Conservation (phyloP, 2,888 invertebrate genomes). For the Pelosia muscerda region DNA sequence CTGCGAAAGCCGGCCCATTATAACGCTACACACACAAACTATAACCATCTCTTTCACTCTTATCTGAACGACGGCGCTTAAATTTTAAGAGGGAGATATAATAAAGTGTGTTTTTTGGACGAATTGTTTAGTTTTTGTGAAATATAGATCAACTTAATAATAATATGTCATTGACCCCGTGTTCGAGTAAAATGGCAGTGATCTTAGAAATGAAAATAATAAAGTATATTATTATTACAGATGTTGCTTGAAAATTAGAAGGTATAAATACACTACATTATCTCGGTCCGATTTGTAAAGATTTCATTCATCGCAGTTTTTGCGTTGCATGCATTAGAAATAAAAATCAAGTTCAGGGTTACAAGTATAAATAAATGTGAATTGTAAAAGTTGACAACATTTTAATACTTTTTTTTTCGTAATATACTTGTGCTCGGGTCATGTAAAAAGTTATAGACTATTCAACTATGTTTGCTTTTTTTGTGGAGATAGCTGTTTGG, state of each 20-base stretch:
- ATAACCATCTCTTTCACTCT: slow-evolving; percentile 65
- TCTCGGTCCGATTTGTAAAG: slow-evolving; percentile 12
- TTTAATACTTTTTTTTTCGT: slow-evolving; percentile 8
- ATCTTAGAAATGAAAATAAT: slow-evolving; percentile 49
- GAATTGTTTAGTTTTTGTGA: slow-evolving; percentile 76
- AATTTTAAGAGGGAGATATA: slow-evolving; percentile 59
- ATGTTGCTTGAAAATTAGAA: slow-evolving; percentile 22
- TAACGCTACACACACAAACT: slow-evolving; percentile 55
- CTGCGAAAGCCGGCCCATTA: slow-evolving; percentile 81
- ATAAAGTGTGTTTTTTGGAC: slow-evolving; percentile 62
- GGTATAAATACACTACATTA: slow-evolving; percentile 23
- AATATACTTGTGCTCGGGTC: slow-evolving; percentile 8
- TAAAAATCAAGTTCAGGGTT: slow-evolving; percentile 28
- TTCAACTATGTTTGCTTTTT: not conserved
- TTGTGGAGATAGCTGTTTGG: not conserved
- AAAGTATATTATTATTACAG: slow-evolving; percentile 28
- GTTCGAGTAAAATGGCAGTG: slow-evolving; percentile 61
- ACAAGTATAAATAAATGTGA: slow-evolving; percentile 7
- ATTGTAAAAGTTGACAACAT: slow-evolving; percentile 6
- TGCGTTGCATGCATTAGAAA: not conserved
- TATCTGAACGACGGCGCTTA: slow-evolving; percentile 25
- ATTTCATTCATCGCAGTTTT: slow-evolving; percentile 16
- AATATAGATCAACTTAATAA: slow-evolving; percentile 83
- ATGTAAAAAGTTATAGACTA: slow-evolving; percentile 13
- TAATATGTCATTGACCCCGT: slow-evolving; percentile 79